Evolutionary conservation across 2,888 invertebrate species (phyloP).

Genomic region (Furcula furcula): DNA sequence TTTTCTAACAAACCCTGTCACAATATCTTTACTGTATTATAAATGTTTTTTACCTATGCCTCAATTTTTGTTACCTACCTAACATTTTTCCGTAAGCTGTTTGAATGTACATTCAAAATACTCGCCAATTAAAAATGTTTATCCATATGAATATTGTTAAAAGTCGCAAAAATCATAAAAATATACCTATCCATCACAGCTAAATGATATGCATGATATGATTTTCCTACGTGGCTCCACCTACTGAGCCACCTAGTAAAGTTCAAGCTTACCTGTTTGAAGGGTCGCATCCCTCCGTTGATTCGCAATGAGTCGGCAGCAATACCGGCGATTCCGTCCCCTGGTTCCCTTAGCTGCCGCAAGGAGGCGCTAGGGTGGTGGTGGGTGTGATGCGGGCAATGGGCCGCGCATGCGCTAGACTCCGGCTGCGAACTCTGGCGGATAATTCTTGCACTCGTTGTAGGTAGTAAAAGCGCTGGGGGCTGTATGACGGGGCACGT

Average conservation of each 20-base stretch:
- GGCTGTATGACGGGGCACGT: conserved; percentile 86
- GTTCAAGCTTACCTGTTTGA: conserved; percentile 90
- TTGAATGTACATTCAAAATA: no score
- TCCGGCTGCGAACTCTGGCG: conserved; percentile 94
- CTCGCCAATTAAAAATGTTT: no score
- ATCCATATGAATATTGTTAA: no score
- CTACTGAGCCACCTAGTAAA: conserved; percentile 67
- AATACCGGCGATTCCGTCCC: conserved; percentile 95
- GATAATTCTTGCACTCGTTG: conserved; percentile 89
- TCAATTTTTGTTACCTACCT: no score
- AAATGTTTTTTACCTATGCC: no score
- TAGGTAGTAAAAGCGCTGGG: conserved; percentile 87
- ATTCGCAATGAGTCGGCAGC: conserved; percentile 97
- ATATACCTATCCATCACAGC: no score
- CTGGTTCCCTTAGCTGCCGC: conserved; percentile 91
- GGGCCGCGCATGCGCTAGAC: conserved; percentile 84
- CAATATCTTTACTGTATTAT: no score
- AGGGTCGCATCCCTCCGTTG: conserved; percentile 97
- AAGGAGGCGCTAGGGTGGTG: conserved; percentile 92
- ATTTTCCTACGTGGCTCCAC: no score
- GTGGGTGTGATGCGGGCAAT: conserved; percentile 84
- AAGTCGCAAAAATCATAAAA: no score
- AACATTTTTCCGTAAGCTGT: no score
- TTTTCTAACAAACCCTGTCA: not conserved
- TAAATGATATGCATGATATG: no score